Base-by-base conservation (phyloP, 2,113 vertebrate genomes). In the Pelmatolapia mariae region DNA sequence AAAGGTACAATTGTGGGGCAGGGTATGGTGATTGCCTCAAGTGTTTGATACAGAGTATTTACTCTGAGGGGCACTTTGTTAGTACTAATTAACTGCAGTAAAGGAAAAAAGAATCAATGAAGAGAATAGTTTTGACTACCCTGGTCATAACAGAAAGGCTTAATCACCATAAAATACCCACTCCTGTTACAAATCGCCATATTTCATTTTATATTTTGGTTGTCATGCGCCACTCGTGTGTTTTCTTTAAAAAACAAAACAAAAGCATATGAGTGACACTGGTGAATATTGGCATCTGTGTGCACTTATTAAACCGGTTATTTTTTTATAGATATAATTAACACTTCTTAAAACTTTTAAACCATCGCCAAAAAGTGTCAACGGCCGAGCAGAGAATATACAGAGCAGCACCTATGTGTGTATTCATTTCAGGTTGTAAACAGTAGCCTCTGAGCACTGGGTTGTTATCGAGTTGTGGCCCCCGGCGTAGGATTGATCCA, bases 401-500 rank as follows among this genome's bases (percentile, higher is more conserved):
- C 84, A 90, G 87, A 90, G 84, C 71, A 92, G 87, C 83, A 89
- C 86, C 92, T 88, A 78, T 93, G 90, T 93, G 92, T 84, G 93
- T 95, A 96, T 96, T 96, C 90, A 96, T 96, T 96, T 95, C 95
- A 95, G 92, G 92, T 92, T 90, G 95, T 94, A 96, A 96, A 96
- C 95, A 95, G 96, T 93, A 91, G 94, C 95, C 95, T 94, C 91
- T 83, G 83, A 93, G 93, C 87, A 90, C 95, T 88, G 95, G 96
- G 96, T 96, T 97, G 96, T 97, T 97, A 97, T 97, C 95, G 97
- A 97, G 97, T 97, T 97, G 97, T 97, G 97, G 96, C 97, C 97
- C 97, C 90, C 94, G 96, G 96, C 96, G 93, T 91, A 97, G 96
- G 97, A 98, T 98, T 97, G 98, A 98, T 98, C 97, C 97, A 97